Conservation (phyloP, 2,113 vertebrate species). For the Catharus bicknelli region DNA sequence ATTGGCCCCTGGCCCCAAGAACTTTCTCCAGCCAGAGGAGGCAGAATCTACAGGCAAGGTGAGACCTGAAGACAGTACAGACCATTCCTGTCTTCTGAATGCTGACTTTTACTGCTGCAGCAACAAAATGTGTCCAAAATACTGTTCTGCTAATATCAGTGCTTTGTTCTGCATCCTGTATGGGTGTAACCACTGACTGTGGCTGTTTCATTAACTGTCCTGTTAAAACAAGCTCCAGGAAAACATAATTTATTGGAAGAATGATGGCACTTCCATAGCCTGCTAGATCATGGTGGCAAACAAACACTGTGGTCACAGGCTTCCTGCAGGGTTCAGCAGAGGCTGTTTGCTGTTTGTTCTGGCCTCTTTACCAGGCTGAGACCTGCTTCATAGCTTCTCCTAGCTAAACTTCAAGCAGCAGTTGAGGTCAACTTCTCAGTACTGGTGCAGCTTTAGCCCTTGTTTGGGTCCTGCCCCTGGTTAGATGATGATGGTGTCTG, state of each 20-base stretch:
- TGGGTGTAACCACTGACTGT: background rate
- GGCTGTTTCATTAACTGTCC: background rate
- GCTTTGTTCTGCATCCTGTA: background rate
- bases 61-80: background rate
- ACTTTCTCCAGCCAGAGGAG: background rate
- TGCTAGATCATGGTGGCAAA: slow-evolving; percentile 36
- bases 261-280: background rate
- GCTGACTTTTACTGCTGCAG: accelerated
- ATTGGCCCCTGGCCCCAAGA: background rate
- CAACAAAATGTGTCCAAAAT: background rate
- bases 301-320: slow-evolving; percentile 49
- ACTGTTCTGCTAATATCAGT: background rate
- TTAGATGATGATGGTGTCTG: background rate
- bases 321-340: slow-evolving; percentile 54
- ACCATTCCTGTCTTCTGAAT: background rate
- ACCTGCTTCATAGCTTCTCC: background rate
- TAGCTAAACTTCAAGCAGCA: slow-evolving; percentile 20
- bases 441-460: background rate
- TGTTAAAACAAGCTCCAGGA: slow-evolving; percentile 4
- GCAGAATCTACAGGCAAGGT: accelerated
- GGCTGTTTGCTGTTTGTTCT: slow-evolving; percentile 48
- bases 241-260: slow-evolving; percentile 11
- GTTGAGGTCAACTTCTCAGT: slow-evolving; percentile 15
- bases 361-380: slow-evolving; percentile 12
- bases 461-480: background rate